Evolutionary conservation across 2,888 invertebrate genomes (phyloP).

Genomic region (Sarcophaga rosellei): DNA sequence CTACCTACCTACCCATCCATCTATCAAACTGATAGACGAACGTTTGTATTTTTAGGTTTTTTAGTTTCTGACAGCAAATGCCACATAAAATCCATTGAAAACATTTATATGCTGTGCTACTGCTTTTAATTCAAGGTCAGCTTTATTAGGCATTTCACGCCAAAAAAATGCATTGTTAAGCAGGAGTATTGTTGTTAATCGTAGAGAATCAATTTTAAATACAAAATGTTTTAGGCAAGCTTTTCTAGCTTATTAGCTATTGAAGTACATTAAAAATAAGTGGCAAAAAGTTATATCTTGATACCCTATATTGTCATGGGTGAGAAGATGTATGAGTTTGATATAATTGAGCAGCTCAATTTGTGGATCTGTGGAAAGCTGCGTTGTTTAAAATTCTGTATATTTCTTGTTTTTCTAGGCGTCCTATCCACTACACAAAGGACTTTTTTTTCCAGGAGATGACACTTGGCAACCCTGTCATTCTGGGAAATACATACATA

Average conservation of each 20-base stretch:
- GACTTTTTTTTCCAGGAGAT: too few species aligned
- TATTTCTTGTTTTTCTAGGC: too few species aligned
- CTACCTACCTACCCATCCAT: background rate
- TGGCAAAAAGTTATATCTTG: background rate
- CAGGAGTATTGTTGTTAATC: too few species aligned
- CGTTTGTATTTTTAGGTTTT: background rate
- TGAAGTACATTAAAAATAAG: conserved; percentile 33
- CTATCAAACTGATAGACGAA: background rate
- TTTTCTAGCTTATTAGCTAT: conserved; percentile 38
- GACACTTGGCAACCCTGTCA: too few species aligned
- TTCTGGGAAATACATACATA: too few species aligned
- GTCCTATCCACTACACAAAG: too few species aligned
- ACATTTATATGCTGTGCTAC: conserved; percentile 9
- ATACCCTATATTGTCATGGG: background rate
- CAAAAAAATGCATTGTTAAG: conserved; percentile 53
- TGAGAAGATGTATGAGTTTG: too few species aligned
- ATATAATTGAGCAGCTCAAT: too few species aligned
- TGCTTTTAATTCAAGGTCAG: conserved; percentile 47
- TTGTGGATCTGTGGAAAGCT: too few species aligned
- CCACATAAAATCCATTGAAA: background rate
- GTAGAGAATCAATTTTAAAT: background rate
- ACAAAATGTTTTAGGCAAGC: background rate
- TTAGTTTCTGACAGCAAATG: background rate
- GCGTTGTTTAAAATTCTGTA: too few species aligned
- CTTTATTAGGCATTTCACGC: conserved; percentile 44